Evolutionary conservation across 2,888 invertebrate genomes (phyloP).

Genomic region (Drosophila flavopinicola): DNA sequence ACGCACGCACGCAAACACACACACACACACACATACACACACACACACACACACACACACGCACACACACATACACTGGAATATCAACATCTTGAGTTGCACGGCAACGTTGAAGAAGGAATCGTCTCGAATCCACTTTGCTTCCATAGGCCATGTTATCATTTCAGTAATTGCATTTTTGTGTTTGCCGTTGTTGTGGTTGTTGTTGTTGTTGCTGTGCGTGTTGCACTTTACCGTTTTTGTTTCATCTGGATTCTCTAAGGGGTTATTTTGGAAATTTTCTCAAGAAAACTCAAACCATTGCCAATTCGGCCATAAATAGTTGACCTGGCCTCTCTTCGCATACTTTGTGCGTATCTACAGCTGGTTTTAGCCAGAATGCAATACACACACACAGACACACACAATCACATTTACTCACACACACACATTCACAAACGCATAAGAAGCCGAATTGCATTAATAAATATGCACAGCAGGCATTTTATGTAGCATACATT

Average conservation of each 20-base stretch:
- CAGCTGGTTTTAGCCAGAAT: slow-evolving; percentile 30
- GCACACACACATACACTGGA: neutral
- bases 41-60: slow-evolving; percentile 2
- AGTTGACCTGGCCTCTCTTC: slow-evolving; percentile 39
- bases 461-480: slow-evolving; percentile 58
- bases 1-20: too few species aligned
- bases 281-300: slow-evolving; percentile 77
- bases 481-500: slow-evolving; percentile 39
- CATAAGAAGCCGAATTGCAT: slow-evolving; percentile 39
- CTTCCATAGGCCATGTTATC: slow-evolving; percentile 75
- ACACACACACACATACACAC: slow-evolving; percentile 9
- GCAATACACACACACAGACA: slow-evolving; percentile 11
- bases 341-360: slow-evolving; percentile 24
- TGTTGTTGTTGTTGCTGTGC: slow-evolving; percentile 25
- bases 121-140: slow-evolving; percentile 54
- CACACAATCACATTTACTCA: slow-evolving; percentile 3
- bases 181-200: slow-evolving; percentile 71
- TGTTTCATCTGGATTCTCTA: slow-evolving; percentile 58
- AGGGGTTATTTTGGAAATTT: slow-evolving; percentile 69
- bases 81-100: slow-evolving; percentile 55
- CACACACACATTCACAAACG: slow-evolving; percentile 1
- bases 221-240: slow-evolving; percentile 52
- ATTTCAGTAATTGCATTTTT: slow-evolving; percentile 79
- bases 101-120: slow-evolving; percentile 29
- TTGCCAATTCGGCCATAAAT: slow-evolving; percentile 48